Evolutionary conservation across 1,140 invertebrate species (phyloP), one percentile per base, ranked within the genome.

Genomic region (Drosophila bocqueti): DNA sequence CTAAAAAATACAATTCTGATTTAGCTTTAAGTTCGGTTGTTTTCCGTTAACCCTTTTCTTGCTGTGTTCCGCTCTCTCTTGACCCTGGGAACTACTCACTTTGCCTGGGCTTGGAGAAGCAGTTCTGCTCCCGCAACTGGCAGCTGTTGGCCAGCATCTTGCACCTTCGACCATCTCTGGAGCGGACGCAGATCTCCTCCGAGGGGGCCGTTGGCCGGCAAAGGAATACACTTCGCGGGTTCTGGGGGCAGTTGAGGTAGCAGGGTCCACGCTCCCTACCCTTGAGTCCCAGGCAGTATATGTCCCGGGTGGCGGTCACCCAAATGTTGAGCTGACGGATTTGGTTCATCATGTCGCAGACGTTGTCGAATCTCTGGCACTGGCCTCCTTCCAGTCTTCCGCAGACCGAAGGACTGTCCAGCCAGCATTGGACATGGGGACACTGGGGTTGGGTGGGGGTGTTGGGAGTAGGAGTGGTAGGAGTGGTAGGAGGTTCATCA

Each of bases 241-340:
- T 49, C 8, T 0, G 16, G 15, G 47, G 26, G 16, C 47, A 50
- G 2, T n/a, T 3, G 4, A 50, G 4, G 24, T 50, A 29, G 16
- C 47, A 50, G 26, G 24, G 4, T n/a, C 47, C 47, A 0, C 47
- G 47, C 8, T 29, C 26, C 26, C 0, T 29, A 8, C 9, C 47
- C 47, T n/a, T 26, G 16, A 50, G 47, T n/a, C 47, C 47, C 26
- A 50, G 26, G 16, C 47, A 50, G 26, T 24, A 50, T 26, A 50
- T 50, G 16, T 50, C 47, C 47, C 47, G 47, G 26, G 47, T 50
- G 47, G 47, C 47, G 2, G 16, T 29, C 16, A 29, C 47, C 47
- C 16, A 29, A 29, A 50, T 26, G 47, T 50, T 50, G 9, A n/a
- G 2, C 9, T 10, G 4, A 0, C 47, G 47, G 8, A 29, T 29